These are phyloP conservation scores for Lucinisca nassula DNA, from an alignment of 2,888 invertebrate genomes.

Conservation along the genomic window DNA sequence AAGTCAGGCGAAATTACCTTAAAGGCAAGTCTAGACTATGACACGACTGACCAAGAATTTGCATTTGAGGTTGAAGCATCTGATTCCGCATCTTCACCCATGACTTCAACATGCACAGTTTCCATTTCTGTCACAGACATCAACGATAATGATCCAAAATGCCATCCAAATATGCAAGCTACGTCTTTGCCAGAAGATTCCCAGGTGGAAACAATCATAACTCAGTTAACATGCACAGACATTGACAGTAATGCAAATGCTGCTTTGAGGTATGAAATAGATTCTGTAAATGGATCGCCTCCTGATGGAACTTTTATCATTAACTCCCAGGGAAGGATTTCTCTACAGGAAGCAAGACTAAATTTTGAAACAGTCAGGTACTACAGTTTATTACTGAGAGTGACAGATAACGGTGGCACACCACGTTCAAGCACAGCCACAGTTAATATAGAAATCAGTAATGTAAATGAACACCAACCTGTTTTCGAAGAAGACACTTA, in stretches of 20 bases:
- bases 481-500: slow-evolving; percentile 64
- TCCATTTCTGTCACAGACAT: slow-evolving; percentile 96
- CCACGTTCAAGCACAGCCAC: slow-evolving; percentile 71
- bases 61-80: slow-evolving; percentile 68
- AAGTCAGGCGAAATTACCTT: slow-evolving; percentile 75
- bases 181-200: slow-evolving; percentile 65
- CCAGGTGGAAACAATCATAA: slow-evolving; percentile 56
- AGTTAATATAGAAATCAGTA: slow-evolving; percentile 72
- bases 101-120: slow-evolving; percentile 92
- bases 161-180: slow-evolving; percentile 67
- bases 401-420: slow-evolving; percentile 74
- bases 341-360: slow-evolving; percentile 66
- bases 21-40: slow-evolving; percentile 77
- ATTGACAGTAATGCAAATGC: slow-evolving; percentile 69
- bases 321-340: slow-evolving; percentile 61
- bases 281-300: slow-evolving; percentile 66
- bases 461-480: slow-evolving; percentile 76
- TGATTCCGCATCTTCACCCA: slow-evolving; percentile 69
- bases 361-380: slow-evolving; percentile 76
- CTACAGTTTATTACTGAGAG: slow-evolving; percentile 72
- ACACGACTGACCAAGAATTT: slow-evolving; percentile 69
- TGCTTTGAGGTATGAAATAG: slow-evolving; percentile 52
- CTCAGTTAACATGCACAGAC: slow-evolving; percentile 90
- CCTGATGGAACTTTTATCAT: slow-evolving; percentile 63
- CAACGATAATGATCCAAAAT: slow-evolving; percentile 90